Evolutionary conservation across 2,888 invertebrate genomes (phyloP).

Genomic region (Caenorhabditis imperialis): DNA sequence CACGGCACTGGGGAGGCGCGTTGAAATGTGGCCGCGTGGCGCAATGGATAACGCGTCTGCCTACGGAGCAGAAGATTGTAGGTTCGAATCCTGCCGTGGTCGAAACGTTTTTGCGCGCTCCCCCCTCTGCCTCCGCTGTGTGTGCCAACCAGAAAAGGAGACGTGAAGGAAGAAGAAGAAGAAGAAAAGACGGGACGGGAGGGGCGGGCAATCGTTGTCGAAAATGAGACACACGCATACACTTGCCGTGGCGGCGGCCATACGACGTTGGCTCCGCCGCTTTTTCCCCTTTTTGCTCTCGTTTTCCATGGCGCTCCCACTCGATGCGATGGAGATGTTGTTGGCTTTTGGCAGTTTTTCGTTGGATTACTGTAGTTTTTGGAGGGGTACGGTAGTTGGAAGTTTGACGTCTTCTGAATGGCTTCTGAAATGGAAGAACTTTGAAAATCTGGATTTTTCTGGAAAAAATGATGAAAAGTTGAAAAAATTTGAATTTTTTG

Average conservation of each 20-base stretch:
- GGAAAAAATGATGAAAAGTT: not conserved
- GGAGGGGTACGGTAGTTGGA: too few relatives aligned
- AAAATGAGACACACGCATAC: slow-evolving; percentile 39
- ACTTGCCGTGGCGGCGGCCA: slow-evolving; percentile 31
- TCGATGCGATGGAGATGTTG: too few relatives aligned
- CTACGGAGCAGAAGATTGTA: slow-evolving; percentile 79
- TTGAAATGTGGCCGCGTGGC: slow-evolving; percentile 68
- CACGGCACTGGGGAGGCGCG: too few relatives aligned
- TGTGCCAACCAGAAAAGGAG: too few relatives aligned
- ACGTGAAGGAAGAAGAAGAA: slow-evolving; percentile 6
- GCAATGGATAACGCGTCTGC: slow-evolving; percentile 78
- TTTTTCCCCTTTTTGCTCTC: not conserved
- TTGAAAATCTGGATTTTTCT: not conserved
- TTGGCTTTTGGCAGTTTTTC: too few relatives aligned
- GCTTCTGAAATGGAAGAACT: not conserved
- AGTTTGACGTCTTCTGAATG: too few relatives aligned
- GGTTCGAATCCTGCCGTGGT: slow-evolving; percentile 78
- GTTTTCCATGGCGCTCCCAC: too few relatives aligned
- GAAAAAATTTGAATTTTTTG: not conserved
- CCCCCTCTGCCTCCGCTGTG: too few relatives aligned
- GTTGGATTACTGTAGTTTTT: not conserved
- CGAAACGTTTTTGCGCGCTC: too few relatives aligned
- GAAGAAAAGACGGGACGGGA: not conserved
- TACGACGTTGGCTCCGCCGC: not conserved
- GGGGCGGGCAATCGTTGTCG: slow-evolving; percentile 39